Conservation (phyloP, 1,140 invertebrate species). For the Aphaenogaster floridana region DNA sequence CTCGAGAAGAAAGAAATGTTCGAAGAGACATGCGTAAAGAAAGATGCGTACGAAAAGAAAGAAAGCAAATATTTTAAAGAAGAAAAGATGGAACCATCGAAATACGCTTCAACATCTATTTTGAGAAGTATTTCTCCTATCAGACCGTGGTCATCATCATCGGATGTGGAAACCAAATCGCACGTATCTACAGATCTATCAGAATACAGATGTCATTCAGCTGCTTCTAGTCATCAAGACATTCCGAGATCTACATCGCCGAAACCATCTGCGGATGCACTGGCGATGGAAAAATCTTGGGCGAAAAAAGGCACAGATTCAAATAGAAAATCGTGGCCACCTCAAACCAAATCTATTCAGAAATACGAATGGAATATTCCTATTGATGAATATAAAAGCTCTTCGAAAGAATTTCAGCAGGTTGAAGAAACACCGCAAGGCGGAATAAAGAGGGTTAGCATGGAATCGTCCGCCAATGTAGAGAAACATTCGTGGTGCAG, state of each 20-base stretch:
- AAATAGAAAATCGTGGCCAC: conserved; percentile 87
- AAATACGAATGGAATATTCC: conserved; percentile 80
- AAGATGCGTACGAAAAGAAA: conserved; percentile 72
- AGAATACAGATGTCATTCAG: conserved; percentile 78
- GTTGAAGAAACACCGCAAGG: conserved; percentile 81
- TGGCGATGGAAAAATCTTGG: conserved; percentile 90
- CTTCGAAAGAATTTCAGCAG: conserved; percentile 78
- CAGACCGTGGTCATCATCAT: conserved; percentile 76
- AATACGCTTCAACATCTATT: conserved; percentile 41
- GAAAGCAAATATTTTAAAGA: conserved; percentile 66
- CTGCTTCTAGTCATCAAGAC: conserved; percentile 77
- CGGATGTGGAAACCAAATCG: conserved; percentile 80
- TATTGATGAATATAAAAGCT: conserved; percentile 81
- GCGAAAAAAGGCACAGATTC: conserved; percentile 87
- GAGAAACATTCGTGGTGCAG: conserved; percentile 83
- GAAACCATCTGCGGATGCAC: conserved; percentile 88
- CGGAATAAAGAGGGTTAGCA: conserved; percentile 80
- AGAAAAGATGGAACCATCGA: conserved; percentile 59
- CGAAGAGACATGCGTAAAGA: conserved; percentile 74
- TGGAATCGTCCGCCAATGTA: conserved; percentile 80
- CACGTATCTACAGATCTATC: conserved; percentile 79
- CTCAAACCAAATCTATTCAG: conserved; percentile 74
- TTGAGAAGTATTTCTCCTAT: conserved; percentile 60
- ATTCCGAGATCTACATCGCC: conserved; percentile 78
- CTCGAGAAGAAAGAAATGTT: conserved; percentile 73